A percentile compares a stretch with the other conserved stretches of the same genome.
These are phyloP conservation scores for Eulithis testata DNA, from an alignment of 2,888 invertebrate genomes.

Conservation along the genomic window DNA sequence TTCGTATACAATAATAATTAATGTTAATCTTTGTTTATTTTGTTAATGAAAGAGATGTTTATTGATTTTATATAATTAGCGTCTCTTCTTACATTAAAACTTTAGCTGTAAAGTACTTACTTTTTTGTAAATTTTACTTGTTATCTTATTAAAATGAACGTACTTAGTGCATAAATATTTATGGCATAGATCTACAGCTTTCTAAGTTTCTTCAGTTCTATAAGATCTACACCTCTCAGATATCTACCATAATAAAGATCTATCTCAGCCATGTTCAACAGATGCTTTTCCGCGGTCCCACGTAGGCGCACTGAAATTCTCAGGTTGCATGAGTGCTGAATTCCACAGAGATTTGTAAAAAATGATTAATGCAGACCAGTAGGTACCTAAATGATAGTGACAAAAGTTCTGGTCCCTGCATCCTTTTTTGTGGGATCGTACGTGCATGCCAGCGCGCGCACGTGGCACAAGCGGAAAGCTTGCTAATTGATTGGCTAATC, in stretches of 20 bases:
- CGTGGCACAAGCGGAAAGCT: background rate
- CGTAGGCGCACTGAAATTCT: background rate
- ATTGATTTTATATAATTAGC: slow-evolving; percentile 4
- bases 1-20: slow-evolving; percentile 35
- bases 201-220: no score
- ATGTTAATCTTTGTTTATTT: slow-evolving; percentile 34
- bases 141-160: no score
- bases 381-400: background rate
- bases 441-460: background rate
- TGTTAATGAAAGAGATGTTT: slow-evolving; percentile 27
- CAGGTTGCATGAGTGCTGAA: background rate
- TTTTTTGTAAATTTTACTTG: background rate
- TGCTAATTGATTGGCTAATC: background rate
- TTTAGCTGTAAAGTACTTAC: no score
- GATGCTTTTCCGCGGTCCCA: slow-evolving; percentile 2
- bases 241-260: slow-evolving; percentile 63
- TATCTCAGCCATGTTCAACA: slow-evolving; percentile 12
- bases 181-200: slow-evolving; percentile 32
- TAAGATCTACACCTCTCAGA: slow-evolving; percentile 46
- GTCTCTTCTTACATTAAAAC: background rate
- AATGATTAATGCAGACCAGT: no score
- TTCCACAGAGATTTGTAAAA: background rate
- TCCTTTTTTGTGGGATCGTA: background rate
- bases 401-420: background rate
- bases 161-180: no score